Conservation (phyloP, 2,888 invertebrate genomes). For the Drosophila monieri region DNA sequence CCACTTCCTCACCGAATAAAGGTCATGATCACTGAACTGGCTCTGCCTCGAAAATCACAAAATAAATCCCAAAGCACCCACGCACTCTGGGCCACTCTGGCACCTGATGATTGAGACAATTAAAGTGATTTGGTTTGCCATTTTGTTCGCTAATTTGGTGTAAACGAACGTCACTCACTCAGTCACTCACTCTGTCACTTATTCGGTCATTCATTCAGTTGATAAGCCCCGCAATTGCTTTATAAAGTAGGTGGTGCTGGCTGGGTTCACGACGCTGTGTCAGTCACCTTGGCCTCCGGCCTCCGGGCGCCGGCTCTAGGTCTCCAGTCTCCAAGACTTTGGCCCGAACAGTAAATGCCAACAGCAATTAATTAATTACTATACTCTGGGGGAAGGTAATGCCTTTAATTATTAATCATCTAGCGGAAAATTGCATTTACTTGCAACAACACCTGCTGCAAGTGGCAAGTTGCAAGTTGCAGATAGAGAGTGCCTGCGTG, state of each 20-base stretch:
- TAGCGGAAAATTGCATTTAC: constrained; percentile 64
- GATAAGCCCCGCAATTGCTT: not conserved
- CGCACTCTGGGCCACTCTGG: constrained; percentile 2
- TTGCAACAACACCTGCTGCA: constrained; percentile 63
- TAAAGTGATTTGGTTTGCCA: constrained; percentile 58
- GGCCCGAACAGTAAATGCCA: constrained; percentile 5
- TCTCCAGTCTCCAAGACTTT: not conserved
- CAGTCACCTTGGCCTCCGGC: constrained; percentile 63
- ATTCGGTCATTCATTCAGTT: constrained; percentile 3
- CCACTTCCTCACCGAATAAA: constrained; percentile 24
- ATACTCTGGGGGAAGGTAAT: constrained; percentile 25
- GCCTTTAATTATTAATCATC: constrained; percentile 39
- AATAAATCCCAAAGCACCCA: constrained; percentile 11
- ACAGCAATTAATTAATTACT: constrained; percentile 39
- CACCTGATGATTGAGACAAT: constrained; percentile 55
- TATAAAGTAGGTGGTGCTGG: constrained; percentile 8
- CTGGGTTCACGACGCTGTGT: constrained; percentile 48
- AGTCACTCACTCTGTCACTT: constrained; percentile 10
- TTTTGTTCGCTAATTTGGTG: constrained; percentile 73
- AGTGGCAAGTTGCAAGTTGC: constrained; percentile 10
- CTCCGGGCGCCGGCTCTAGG: not conserved
- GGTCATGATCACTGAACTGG: constrained; percentile 28
- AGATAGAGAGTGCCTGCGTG: constrained; percentile 19
- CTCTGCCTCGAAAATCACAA: not conserved
- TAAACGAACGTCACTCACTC: constrained; percentile 41